A percentile compares a stretch with the other conserved stretches of the same genome.
These are phyloP conservation scores for Zoanthus sociatus DNA, from an alignment of 92 coral and sea anemone species.

Conservation along the genomic window DNA sequence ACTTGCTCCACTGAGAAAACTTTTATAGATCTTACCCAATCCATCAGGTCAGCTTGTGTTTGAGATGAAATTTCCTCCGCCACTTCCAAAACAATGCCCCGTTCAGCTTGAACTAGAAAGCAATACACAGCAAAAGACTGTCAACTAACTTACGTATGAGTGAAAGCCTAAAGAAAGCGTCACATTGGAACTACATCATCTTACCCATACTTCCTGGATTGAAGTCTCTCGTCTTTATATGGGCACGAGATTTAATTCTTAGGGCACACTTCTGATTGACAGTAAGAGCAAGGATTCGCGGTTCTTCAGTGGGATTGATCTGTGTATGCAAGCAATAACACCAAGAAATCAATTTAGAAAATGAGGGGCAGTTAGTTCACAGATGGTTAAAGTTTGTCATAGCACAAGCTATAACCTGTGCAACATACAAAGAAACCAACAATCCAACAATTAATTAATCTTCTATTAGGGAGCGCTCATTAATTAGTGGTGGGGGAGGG, in stretches of 20 bases:
- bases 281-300: slow-evolving; percentile 19
- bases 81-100: slow-evolving; percentile 15
- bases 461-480: too few relatives aligned
- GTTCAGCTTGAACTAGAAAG: slow-evolving; percentile 25
- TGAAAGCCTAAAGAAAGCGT: too few relatives aligned
- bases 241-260: slow-evolving; percentile 6
- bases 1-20: background rate
- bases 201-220: slow-evolving; percentile 27
- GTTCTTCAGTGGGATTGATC: slow-evolving; percentile 12
- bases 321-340: background rate
- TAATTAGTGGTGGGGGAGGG: too few relatives aligned
- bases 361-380: background rate
- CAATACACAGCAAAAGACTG: too few relatives aligned
- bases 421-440: background rate
- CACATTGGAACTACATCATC: background rate
- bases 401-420: background rate
- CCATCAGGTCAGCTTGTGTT: slow-evolving; percentile 23
- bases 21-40: slow-evolving; percentile 22
- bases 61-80: background rate
- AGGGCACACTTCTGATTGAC: slow-evolving; percentile 43
- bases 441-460: too few relatives aligned
- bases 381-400: too few relatives aligned
- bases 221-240: background rate
- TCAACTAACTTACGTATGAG: background rate
- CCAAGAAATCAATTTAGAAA: background rate